Evolutionary conservation across 2,113 vertebrate genomes (phyloP), one percentile per base, ranked within the genome.

Genomic region (Percopsis transmontana): DNA sequence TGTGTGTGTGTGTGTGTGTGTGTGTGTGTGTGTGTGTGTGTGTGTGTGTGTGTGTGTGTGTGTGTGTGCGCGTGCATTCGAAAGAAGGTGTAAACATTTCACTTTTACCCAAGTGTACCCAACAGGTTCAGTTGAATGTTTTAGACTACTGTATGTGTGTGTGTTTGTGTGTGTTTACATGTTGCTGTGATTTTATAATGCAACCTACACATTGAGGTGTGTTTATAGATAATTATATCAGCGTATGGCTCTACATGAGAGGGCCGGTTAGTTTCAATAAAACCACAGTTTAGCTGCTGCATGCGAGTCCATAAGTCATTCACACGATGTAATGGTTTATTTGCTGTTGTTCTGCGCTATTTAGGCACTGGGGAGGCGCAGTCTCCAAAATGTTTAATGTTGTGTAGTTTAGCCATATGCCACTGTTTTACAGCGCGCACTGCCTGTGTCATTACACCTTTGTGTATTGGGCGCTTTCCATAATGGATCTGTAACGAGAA

Each of bases 361-460:
- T 83, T 80, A 86, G 84, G 83, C 90, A 87, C 84, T 76, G 76
- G 87, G 88, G 90, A 90, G 80, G 83, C 76, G 68, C 74, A 64
- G 64, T 77, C 82, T 89, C 88, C 85, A 86, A 85, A 85, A 89
- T 89, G 88, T 83, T 89, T 91, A 92, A 93, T 91, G 88, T 91
- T 90, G 87, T 92, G 90, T 90, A 89, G 84, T 93, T 89, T 79
- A 81, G 81, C 90, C 91, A 92, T 93, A 92, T 93, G 90, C 84
- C 74, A 74, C 81, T 81, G 85, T 84, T 88, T 89, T 90, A 89
- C 86, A 88, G 84, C 71, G 68, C 83, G 77, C 83, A 74, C 63
- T 76, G 85, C 77, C 83, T 89, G 85, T 92, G 83, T 88, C 85
- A 89, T 90, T 89, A 89, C 89, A 88, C 77, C 85, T 78, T 54